Conservation (phyloP, 2,888 invertebrate species). For the Salpingus planirostris region DNA sequence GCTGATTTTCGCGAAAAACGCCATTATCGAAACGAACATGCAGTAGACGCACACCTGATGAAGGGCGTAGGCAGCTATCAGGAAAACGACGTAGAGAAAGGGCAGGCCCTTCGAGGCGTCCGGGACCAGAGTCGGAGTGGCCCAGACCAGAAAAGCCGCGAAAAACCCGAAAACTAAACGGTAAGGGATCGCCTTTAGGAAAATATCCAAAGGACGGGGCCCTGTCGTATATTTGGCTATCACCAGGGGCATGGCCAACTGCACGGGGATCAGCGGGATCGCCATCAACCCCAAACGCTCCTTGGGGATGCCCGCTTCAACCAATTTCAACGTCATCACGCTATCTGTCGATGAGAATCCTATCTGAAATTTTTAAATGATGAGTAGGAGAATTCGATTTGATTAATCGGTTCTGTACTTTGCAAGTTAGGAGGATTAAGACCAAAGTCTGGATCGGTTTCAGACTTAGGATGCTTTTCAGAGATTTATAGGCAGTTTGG, state of each 20-base stretch:
- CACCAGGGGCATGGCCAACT: conserved; percentile 78
- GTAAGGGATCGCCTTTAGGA: conserved; percentile 80
- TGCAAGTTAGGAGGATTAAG: conserved; percentile 77
- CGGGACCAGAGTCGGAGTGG: conserved; percentile 68
- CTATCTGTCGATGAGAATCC: conserved; percentile 95
- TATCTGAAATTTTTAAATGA: conserved; percentile 68
- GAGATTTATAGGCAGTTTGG: conserved; percentile 69
- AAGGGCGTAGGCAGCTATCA: conserved; percentile 72
- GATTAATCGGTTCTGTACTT: too few species aligned
- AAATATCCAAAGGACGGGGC: conserved; percentile 80
- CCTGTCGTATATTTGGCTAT: conserved; percentile 51
- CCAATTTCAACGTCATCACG: conserved; percentile 87
- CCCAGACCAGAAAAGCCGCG: conserved; percentile 74
- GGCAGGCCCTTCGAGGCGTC: conserved; percentile 53
- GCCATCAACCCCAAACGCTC: conserved; percentile 89
- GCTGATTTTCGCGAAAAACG: conserved; percentile 94
- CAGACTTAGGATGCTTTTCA: conserved; percentile 75
- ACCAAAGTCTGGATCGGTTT: conserved; percentile 73
- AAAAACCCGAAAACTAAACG: conserved; percentile 78
- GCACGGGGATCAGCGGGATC: conserved; percentile 88
- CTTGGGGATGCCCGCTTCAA: conserved; percentile 93
- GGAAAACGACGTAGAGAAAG: conserved; percentile 63
- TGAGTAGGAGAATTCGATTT: too few species aligned
- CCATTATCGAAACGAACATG: conserved; percentile 97
- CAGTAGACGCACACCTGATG: conserved; percentile 92